Evolutionary conservation across 2,797 vertebrate species (phyloP).

Genomic region (Acrossocheilus wenchowensis): DNA sequence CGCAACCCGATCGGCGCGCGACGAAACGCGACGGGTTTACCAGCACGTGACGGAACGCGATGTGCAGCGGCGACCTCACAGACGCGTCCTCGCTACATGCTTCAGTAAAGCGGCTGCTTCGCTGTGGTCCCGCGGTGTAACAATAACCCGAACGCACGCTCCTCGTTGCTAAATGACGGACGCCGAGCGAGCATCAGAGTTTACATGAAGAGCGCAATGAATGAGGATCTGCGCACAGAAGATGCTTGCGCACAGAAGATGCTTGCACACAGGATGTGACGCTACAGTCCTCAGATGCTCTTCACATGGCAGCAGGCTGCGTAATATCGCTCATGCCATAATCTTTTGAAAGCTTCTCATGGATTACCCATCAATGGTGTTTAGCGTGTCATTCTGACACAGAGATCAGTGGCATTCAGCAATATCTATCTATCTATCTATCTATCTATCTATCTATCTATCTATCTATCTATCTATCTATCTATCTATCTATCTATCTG

Average conservation of each 20-base stretch:
- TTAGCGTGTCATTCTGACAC: not conserved
- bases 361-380: not conserved
- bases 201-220: not conserved
- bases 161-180: not conserved
- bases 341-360: constrained; percentile 15
- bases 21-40: constrained; percentile 23
- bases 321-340: constrained; percentile 4
- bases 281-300: constrained; percentile 2
- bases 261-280: constrained; percentile 13
- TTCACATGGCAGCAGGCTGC: not conserved
- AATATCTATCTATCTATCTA: not conserved
- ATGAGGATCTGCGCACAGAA: not conserved
- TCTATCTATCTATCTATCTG: not conserved
- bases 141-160: not conserved
- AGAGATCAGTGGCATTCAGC: not conserved
- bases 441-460: not conserved
- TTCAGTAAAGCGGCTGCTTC: constrained; percentile 5
- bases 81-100: not conserved
- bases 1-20: not conserved
- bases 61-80: constrained; percentile 21
- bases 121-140: not conserved
- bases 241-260: constrained; percentile 2
- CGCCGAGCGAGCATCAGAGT: too few relatives aligned
- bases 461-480: too few relatives aligned
- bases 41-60: constrained; percentile 31